Evolutionary conservation across 2,888 invertebrate species (phyloP), one percentile per base, ranked within the genome.

Genomic region (Ommatoiulus sabulosus): DNA sequence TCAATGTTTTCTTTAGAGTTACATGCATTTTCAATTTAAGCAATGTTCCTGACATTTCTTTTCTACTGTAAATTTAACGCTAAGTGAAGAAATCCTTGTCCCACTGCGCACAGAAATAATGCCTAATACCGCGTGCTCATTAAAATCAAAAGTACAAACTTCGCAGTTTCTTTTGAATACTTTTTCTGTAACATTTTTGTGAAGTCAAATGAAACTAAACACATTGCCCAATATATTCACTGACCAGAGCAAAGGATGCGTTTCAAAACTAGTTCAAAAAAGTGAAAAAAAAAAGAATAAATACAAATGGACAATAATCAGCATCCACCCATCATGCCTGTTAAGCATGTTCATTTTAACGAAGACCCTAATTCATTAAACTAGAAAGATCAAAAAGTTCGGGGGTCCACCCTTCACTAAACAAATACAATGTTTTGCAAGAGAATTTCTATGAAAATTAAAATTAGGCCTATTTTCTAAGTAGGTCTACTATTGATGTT

Each of bases 201-300:
- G 20, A 24, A 24, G 8, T 72, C n/a, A 24, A 24, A 24, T 6
- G 20, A 24, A 72, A 72, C 24, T 10, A 72, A 24, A 72, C 20
- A 24, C 24, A 24, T 72, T 72, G n/a, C 20, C 20, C 72, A 72
- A 24, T 72, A 72, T 24, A 24, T 3, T 24, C 72, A 72, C 72
- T 10, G 24, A 72, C 24, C 72, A 72, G 24, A 72, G 72, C 72
- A 72, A 24, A 72, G 8, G 20, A 72, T 72, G 72, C 72, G 7
- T 72, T 63, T 63, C 63, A 20, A 63, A 63, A 63, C 63, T 20
- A 63, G 63, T 63, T 63, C n/a, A 63, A 72, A 72, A 20, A n/a
- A 7, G 5, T 7, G n/a, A n/a, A n/a, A 63, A 5, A 72, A 24
- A n/a, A 72, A 20, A 72, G 7, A 72, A 72, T 72, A 5, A 72